These are phyloP conservation scores for Xenopus petersii DNA, from an alignment of 2,797 vertebrate species.

Conservation along the genomic window DNA sequence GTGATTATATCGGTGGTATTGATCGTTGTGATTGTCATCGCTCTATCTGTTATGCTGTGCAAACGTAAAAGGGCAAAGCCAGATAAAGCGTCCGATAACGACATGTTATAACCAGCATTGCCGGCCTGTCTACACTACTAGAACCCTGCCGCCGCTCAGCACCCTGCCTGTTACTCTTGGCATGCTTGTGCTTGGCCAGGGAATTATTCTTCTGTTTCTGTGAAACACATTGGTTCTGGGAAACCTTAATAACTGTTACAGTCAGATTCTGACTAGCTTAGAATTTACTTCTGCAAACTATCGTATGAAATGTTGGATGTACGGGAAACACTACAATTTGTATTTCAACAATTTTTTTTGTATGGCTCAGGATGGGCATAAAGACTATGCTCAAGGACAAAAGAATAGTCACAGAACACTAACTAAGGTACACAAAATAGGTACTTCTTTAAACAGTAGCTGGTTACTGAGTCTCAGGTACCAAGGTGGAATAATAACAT, in stretches of 20 bases:
- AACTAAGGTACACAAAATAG: too few species aligned
- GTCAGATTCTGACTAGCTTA: neutral
- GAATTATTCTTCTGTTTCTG: slow-evolving; percentile 71
- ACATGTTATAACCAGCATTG: slow-evolving; percentile 39
- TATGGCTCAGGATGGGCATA: neutral
- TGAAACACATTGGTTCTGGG: slow-evolving; percentile 69
- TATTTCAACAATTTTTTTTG: neutral
- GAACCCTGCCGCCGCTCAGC: slow-evolving; percentile 29
- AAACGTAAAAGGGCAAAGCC: slow-evolving; percentile 59
- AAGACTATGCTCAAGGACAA: neutral
- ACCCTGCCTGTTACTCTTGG: slow-evolving; percentile 32
- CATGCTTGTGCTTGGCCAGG: slow-evolving; percentile 45
- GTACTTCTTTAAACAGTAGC: too few species aligned
- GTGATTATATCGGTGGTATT: slow-evolving; percentile 60
- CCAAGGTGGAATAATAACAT: too few species aligned
- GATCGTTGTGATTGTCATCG: slow-evolving; percentile 58
- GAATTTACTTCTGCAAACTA: neutral
- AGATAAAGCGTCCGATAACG: slow-evolving; percentile 55
- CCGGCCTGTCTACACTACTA: neutral
- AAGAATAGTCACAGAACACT: too few species aligned
- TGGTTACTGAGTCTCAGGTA: too few species aligned
- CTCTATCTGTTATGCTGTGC: slow-evolving; percentile 65
- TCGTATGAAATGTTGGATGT: slow-evolving; percentile 21
- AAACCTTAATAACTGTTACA: slow-evolving; percentile 35
- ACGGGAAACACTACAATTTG: neutral